Conservation (phyloP, 2,797 vertebrate genomes). For the Chiroxiphia lanceolata region DNA sequence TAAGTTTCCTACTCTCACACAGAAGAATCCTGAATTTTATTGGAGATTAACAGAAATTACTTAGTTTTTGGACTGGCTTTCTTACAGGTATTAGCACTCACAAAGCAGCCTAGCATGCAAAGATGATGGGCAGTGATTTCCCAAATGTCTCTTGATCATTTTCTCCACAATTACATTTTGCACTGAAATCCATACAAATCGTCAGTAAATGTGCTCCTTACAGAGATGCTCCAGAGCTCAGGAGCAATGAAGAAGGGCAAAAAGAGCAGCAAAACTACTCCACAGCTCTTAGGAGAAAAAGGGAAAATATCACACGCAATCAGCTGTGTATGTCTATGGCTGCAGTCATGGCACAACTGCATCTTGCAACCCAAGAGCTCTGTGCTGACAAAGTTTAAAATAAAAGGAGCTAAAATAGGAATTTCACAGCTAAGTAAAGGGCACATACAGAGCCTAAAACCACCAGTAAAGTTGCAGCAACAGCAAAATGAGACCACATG, state of each 20-base stretch:
- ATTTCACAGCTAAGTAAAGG: neutral
- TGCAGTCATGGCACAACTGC: neutral
- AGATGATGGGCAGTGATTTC: neutral
- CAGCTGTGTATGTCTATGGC: fast-evolving
- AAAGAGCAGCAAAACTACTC: neutral
- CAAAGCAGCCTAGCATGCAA: neutral
- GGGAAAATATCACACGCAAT: neutral
- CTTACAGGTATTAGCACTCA: neutral
- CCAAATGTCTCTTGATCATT: neutral
- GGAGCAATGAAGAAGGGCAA: neutral
- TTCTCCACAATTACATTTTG: neutral
- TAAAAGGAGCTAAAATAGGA: neutral
- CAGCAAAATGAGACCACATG: neutral
- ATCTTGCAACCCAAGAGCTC: neutral
- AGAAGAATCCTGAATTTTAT: neutral
- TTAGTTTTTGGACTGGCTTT: neutral
- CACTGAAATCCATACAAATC: neutral
- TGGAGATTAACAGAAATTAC: neutral
- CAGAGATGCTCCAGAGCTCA: neutral
- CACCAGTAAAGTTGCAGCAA: neutral
- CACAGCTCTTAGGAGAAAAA: neutral
- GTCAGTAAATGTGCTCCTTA: neutral
- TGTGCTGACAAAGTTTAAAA: neutral
- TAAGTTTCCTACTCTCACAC: neutral
- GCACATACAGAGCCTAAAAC: neutral